These are phyloP conservation scores for Myioborus melanocephalus DNA, from an alignment of 2,797 vertebrate species.

Conservation along the genomic window DNA sequence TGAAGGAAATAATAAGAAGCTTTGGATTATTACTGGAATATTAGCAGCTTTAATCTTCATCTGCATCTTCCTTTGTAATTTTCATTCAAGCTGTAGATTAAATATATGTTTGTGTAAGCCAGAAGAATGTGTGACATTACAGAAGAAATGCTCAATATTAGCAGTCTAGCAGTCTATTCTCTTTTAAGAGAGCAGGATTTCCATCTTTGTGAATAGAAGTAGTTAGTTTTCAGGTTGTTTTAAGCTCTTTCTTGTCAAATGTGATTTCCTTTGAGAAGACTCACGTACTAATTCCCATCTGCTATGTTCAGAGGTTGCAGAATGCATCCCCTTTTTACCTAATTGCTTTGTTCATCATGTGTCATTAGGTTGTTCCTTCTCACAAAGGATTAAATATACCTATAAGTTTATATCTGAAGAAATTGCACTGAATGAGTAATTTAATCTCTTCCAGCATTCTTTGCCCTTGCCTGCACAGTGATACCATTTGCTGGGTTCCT, in stretches of 20 bases:
- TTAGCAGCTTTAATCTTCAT: neutral
- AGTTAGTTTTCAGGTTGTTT: neutral
- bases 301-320: neutral
- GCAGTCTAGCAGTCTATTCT: neutral
- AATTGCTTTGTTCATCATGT: neutral
- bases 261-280: slow-evolving; percentile 22
- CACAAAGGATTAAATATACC: neutral
- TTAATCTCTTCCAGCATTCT: neutral
- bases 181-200: neutral
- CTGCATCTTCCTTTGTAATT: neutral
- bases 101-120: neutral
- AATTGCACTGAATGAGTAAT: neutral
- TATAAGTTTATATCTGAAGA: neutral
- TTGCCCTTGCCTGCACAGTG: neutral
- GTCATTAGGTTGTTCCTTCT: neutral
- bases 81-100: neutral
- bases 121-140: neutral
- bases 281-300: slow-evolving; percentile 19
- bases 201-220: neutral
- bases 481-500: neutral
- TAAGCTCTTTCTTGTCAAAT: neutral
- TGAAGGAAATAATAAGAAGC: neutral
- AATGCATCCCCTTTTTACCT: neutral
- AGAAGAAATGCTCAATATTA: neutral
- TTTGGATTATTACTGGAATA: neutral